A percentile compares a stretch with the other conserved stretches of the same genome.
These are phyloP conservation scores for Drosophila lacertosa DNA, from an alignment of 1,140 invertebrate genomes.

Conservation along the genomic window DNA sequence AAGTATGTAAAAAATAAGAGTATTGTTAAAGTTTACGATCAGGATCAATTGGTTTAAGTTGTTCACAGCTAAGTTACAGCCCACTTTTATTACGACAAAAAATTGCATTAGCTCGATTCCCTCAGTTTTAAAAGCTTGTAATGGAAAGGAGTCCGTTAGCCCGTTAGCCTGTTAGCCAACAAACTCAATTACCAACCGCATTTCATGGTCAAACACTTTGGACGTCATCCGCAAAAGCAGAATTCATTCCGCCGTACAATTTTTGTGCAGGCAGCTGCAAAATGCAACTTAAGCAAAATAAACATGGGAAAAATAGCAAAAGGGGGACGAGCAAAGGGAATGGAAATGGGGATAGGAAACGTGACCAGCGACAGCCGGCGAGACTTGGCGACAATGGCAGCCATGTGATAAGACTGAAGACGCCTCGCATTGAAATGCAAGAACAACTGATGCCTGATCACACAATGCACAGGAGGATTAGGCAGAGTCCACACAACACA, in stretches of 20 bases:
- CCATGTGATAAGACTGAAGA: constrained; percentile 32
- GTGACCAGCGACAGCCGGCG: constrained; percentile 46
- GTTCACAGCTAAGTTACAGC: too few species aligned
- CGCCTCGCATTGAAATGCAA: constrained; percentile 2
- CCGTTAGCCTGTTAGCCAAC: constrained; percentile 22
- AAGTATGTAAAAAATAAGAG: too few species aligned
- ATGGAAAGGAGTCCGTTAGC: not conserved
- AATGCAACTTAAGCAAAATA: constrained; percentile 48
- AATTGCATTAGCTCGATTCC: not conserved
- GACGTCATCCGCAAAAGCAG: constrained; percentile 10
- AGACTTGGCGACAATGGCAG: constrained; percentile 43
- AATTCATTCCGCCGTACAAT: constrained; percentile 31
- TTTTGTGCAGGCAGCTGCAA: constrained; percentile 50
- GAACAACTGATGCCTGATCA: constrained; percentile 6
- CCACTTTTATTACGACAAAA: too few species aligned
- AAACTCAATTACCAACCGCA: constrained; percentile 18
- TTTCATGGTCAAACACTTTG: constrained; percentile 44
- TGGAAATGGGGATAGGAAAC: constrained; percentile 30
- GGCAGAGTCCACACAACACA: not conserved
- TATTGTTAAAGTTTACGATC: too few species aligned
- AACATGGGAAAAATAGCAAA: constrained; percentile 36
- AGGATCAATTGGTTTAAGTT: too few species aligned
- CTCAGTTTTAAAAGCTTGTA: not conserved
- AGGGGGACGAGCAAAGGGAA: not conserved
- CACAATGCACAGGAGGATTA: constrained; percentile 9